Evolutionary conservation across 1,140 invertebrate genomes (phyloP), one percentile per base, ranked within the genome.

Genomic region (Dendroctonus ponderosae): DNA sequence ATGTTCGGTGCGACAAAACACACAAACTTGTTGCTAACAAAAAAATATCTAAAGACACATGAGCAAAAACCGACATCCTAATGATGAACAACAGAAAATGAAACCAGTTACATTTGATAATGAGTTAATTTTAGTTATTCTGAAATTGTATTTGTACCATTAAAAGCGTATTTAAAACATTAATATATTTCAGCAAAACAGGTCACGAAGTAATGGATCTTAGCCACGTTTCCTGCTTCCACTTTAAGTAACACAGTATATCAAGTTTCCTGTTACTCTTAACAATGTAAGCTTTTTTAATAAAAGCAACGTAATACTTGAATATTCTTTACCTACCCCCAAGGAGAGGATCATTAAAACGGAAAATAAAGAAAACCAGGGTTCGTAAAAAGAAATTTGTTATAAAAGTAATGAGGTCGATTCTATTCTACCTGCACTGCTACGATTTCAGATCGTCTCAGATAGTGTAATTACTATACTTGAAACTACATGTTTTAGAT

Each of bases 191-290:
- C 26, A 9, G n/a, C 8, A 56, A 56, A 56, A 40, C 9, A 40
- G 53, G 53, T 38, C 53, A 40, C 11, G 53, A 11, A 7, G 38
- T 40, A 56, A 56, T 40, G 39, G 26, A 56, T 11, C 38, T 11
- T 26, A 7, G 53, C 11, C 53, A 56, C 39, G 9, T 56, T 56
- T 56, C 41, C 53, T 38, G 38, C 15, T 56, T 40, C 26, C 53
- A 56, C 26, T 56, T 40, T 56, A 56, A 56, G 11, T 56, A 40
- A 56, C 11, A 56, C 38, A 38, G 7, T 56, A 56, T 56, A 56
- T 56, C 53, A 56, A 40, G 53, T 56, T 56, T 56, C 53, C 53
- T 56, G 53, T 56, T 56, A 56, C 39, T 56, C 53, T 40, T 56
- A 56, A 56, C 53, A 56, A 56, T 56, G 53, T 39, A 56, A 38